Evolutionary conservation across 2,888 invertebrate genomes (phyloP), one percentile per base, ranked within the genome.

Genomic region (Epinotia ramella): DNA sequence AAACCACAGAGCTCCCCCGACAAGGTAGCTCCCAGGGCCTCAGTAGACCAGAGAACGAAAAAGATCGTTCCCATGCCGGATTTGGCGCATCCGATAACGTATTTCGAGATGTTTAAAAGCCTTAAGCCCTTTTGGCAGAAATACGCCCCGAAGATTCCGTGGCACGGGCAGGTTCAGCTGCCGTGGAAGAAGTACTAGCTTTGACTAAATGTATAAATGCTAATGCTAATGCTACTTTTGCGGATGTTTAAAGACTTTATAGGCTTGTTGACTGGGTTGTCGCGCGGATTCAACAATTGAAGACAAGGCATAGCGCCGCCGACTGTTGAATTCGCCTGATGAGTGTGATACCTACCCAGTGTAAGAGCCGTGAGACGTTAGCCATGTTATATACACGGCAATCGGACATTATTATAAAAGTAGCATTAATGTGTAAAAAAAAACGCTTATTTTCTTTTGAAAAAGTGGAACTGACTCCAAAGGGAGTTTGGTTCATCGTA

Each of bases 161-260:
- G 28, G 12, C 18, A 18, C 53, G 4, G 5, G 3, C 53, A 53
- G 33, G 33, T 66, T 53, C 18, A 53, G 3, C 3, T 66, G 46
- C 53, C 33, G n/a, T 66, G 66, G 66, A 66, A 66, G 18, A 66
- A 66, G 53, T 53, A 33, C 12, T 28, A 53, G 53, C 6, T 53
- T 53, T 53, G 53, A 53, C n/a, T n/a, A n/a, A n/a, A n/a, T n/a
- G 53, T 16, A 40, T 40, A 40, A 16, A 49, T 49, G 4, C 1
- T 16, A 16, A 16, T 16, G 49, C 16, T 49, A 16, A 53, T 53
- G 53, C 13, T 53, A n/a, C 53, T 53, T 53, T 53, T 53, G n/a
- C n/a, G n/a, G n/a, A 7, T 53, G 40, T 40, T 40, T 9, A 40
- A 40, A 40, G 40, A 9, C 7, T 40, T 40, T 9, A 40, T 9